Conservation (phyloP, 2,888 invertebrate species). For the Aspidiotus rigidus region DNA sequence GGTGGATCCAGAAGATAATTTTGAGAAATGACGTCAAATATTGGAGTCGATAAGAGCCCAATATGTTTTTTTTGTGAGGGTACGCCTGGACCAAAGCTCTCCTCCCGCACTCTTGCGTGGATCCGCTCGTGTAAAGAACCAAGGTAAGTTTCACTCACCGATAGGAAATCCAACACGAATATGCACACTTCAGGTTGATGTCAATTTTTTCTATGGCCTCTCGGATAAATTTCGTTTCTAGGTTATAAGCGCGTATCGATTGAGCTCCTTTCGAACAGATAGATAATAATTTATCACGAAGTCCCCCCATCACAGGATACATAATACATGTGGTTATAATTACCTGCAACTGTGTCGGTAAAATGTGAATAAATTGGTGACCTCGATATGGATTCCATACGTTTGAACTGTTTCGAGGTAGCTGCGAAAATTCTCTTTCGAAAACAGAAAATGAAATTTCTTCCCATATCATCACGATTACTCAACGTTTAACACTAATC, state of each 20-base stretch:
- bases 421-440: constrained; percentile 81
- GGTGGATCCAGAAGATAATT: no score
- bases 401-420: constrained; percentile 84
- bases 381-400: constrained; percentile 83
- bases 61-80: no score
- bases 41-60: no score
- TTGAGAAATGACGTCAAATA: no score
- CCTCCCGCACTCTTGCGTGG: no score
- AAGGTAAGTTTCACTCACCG: constrained; percentile 44
- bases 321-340: not conserved
- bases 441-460: no score
- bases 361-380: constrained; percentile 97
- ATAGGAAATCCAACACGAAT: constrained; percentile 85
- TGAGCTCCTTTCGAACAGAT: constrained; percentile 48
- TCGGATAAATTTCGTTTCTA: constrained; percentile 68
- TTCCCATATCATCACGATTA: no score
- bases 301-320: not conserved
- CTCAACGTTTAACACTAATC: no score
- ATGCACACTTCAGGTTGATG: constrained; percentile 84
- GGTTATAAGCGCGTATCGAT: constrained; percentile 77
- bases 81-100: no score
- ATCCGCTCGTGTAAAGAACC: no score
- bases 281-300: not conserved
- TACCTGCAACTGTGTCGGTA: constrained; percentile 75
- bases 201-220: constrained; percentile 87